These are phyloP conservation scores for Phortica okadai DNA, from an alignment of 2,888 invertebrate genomes.

Conservation along the genomic window DNA sequence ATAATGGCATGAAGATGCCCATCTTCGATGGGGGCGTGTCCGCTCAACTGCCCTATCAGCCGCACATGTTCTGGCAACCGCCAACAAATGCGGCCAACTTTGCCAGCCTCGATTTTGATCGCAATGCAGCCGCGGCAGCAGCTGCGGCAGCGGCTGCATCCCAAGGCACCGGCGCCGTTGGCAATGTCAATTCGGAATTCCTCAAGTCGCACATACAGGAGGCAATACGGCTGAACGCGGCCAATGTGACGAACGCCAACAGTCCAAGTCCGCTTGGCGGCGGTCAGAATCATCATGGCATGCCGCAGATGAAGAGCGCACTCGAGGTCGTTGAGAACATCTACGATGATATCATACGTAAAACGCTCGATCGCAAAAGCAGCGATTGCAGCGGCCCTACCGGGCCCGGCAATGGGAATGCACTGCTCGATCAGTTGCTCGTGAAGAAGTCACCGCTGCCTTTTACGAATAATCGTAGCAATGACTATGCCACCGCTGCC, in stretches of 20 bases:
- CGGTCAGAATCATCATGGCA: constrained; percentile 53
- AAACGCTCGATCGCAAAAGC: constrained; percentile 83
- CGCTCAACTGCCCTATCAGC: constrained; percentile 80
- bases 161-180: constrained; percentile 77
- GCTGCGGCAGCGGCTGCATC: constrained; percentile 73
- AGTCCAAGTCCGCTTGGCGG: constrained; percentile 63
- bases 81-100: constrained; percentile 74
- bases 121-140: constrained; percentile 49
- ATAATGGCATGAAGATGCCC: constrained; percentile 83
- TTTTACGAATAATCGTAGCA: constrained; percentile 67
- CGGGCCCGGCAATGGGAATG: constrained; percentile 76
- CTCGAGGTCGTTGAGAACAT: constrained; percentile 82
- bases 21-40: constrained; percentile 80
- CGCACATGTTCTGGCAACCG: constrained; percentile 88
- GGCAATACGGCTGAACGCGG: constrained; percentile 51
- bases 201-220: constrained; percentile 89
- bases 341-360: constrained; percentile 88
- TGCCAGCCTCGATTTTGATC: constrained; percentile 72
- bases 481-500: constrained; percentile 61
- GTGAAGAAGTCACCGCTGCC: constrained; percentile 79
- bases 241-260: constrained; percentile 46
- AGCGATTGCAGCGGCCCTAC: constrained; percentile 70
- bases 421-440: constrained; percentile 81
- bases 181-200: constrained; percentile 80
- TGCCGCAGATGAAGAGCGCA: constrained; percentile 75